Base-by-base conservation (phyloP, 2,113 vertebrate species). In the Albula goreensis region DNA sequence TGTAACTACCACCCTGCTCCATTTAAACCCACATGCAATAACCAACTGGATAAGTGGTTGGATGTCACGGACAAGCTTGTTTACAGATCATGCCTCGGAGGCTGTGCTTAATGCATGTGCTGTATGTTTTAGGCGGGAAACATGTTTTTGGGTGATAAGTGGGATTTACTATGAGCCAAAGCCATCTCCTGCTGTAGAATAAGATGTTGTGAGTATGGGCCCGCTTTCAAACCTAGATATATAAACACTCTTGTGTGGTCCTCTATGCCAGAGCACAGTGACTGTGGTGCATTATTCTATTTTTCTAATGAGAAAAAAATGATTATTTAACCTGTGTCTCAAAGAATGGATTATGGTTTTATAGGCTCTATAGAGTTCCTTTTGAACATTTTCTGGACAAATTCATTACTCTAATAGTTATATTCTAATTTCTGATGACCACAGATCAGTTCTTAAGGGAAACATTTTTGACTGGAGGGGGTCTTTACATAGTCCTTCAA, bases 91-190 rank as follows among this genome's bases (percentile, higher is more conserved):
- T 85, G 63, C 2, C 87, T 83, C 83, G 90, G 82, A 83, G 89
- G 88, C 88, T 74, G 41, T 78, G 50, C 87, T 87, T 89, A 92
- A 92, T 89, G 91, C 92, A 85, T 87, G 86, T 87, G 92, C 90
- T 88, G 74, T 93, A 89, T 41, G 31, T 90, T 92, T 88, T 91
- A 90, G 86, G 86, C 80, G 89, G 91, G 85, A 93, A 93, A 91
- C 92, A 89, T 93, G 88, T 92, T 92, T 93, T 82, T 84, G 90
- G 86, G 89, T 86, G 91, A 93, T 90, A 94, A 94, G 88, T 89
- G 88, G 92, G 92, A 91, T 90, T 93, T 93, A 81, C 88, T 88
- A 86, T 82, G 74, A 91, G n/a, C 0, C 70, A 83, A 85, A 87
- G 89, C 92, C 90, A 92, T 90, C 80, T 83, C 90, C 88, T 91